Percentiles rank a stretch among this genome's conserved stretches.
These are phyloP conservation scores for Pogonognathellus flavescens DNA, from an alignment of 1,140 invertebrate species.

Conservation along the genomic window DNA sequence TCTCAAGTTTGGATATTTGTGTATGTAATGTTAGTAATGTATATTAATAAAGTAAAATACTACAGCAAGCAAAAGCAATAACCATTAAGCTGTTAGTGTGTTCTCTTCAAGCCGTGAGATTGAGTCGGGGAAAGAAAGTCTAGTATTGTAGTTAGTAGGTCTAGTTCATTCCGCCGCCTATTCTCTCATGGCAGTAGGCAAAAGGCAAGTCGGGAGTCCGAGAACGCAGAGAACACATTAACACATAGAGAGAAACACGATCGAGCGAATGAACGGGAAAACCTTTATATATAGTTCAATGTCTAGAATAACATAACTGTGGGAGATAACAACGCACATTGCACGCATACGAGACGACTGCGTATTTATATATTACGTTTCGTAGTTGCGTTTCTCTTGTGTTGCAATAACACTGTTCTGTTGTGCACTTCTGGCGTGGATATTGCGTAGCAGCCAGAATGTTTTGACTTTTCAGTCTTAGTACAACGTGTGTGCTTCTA, in stretches of 20 bases:
- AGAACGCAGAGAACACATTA: background rate
- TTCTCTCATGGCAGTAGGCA: background rate
- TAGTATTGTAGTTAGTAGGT: constrained; percentile 2
- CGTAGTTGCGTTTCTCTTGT: no score
- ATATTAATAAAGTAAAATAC: no score
- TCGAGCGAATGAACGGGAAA: constrained; percentile 41
- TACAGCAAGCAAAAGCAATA: no score
- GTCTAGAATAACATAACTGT: constrained; percentile 15
- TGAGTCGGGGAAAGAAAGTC: constrained; percentile 29
- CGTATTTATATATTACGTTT: background rate
- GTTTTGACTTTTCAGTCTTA: no score
- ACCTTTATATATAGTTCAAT: constrained; percentile 32
- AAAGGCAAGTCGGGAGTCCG: constrained; percentile 3
- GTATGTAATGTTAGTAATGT: no score
- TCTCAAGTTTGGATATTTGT: background rate
- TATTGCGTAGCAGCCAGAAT: no score
- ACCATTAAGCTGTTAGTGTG: no score
- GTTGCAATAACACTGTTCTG: no score
- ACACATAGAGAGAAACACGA: background rate
- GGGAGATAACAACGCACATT: constrained; percentile 27
- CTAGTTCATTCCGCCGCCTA: background rate
- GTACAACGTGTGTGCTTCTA: no score
- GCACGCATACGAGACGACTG: constrained; percentile 22
- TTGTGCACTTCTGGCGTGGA: no score
- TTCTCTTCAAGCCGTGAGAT: background rate